Evolutionary conservation across 2,888 invertebrate genomes (phyloP).

Genomic region (Epinotia demarniana): DNA sequence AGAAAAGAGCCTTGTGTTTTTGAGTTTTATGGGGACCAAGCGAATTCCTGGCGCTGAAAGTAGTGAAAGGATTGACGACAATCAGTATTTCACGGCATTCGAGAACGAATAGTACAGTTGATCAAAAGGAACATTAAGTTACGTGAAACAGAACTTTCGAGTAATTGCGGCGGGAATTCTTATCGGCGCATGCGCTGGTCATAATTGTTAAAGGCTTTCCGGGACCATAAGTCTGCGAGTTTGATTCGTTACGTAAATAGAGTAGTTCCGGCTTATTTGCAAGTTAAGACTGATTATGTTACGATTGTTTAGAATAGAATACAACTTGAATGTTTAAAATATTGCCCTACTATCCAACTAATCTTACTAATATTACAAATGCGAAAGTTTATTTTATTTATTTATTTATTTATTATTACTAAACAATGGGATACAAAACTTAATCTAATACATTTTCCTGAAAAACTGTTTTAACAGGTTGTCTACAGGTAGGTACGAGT

Average conservation of each 20-base stretch:
- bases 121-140: constrained; percentile 37
- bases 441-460: too few relatives aligned
- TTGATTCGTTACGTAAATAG: constrained; percentile 38
- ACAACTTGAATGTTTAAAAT: too few relatives aligned
- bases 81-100: constrained; percentile 6
- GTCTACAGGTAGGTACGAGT: too few relatives aligned
- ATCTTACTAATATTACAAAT: too few relatives aligned
- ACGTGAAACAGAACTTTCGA: constrained; percentile 35
- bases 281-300: not conserved
- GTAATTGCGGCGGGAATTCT: constrained; percentile 37
- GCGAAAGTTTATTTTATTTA: too few relatives aligned
- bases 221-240: constrained; percentile 26
- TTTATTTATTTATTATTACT: too few relatives aligned
- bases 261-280: constrained; percentile 24
- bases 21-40: too few relatives aligned
- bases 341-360: too few relatives aligned
- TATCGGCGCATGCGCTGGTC: constrained; percentile 36
- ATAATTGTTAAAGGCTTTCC: constrained; percentile 37
- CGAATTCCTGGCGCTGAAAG: too few relatives aligned
- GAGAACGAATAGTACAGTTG: constrained; percentile 37
- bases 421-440: too few relatives aligned
- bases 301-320: not conserved
- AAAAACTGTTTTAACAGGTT: too few relatives aligned
- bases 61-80: not conserved
- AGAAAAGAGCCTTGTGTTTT: too few relatives aligned